A percentile compares a stretch with the other conserved stretches of the same genome.
Evolutionary conservation across 2,888 invertebrate genomes (phyloP).

Genomic region (Tribolium freemani): DNA sequence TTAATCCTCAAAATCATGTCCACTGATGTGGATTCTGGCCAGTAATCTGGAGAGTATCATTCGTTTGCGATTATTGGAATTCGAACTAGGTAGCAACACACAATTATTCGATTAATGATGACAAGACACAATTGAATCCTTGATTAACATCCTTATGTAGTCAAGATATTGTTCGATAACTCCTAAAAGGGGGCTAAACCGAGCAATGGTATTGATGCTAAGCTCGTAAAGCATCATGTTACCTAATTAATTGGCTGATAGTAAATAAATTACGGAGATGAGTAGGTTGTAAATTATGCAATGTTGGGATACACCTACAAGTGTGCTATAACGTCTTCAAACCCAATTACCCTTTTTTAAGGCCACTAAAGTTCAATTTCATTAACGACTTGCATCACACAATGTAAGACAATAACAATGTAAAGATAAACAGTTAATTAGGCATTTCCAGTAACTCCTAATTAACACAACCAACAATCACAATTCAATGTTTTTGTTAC

Average conservation of each 20-base stretch:
- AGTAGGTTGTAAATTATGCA: slow-evolving; percentile 34
- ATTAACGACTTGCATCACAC: no score
- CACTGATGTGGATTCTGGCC: slow-evolving; percentile 24
- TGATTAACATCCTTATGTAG: slow-evolving; percentile 39
- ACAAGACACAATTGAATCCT: slow-evolving; percentile 39
- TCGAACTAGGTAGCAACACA: slow-evolving; percentile 24
- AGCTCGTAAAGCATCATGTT: slow-evolving; percentile 20
- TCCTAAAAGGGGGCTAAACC: slow-evolving; percentile 16
- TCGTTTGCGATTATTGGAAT: slow-evolving; percentile 34
- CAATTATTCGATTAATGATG: slow-evolving; percentile 32
- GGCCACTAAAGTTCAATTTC: neutral
- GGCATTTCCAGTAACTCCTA: neutral
- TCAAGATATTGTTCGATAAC: slow-evolving; percentile 33
- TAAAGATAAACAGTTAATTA: neutral
- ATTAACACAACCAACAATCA: neutral
- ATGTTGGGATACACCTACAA: slow-evolving; percentile 30
- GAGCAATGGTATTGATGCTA: slow-evolving; percentile 7
- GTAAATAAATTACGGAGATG: slow-evolving; percentile 36
- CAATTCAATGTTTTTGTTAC: neutral
- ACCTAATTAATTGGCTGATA: slow-evolving; percentile 34
- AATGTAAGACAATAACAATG: neutral
- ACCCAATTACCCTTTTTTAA: slow-evolving; percentile 18
- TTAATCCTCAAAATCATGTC: slow-evolving; percentile 37
- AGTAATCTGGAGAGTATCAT: slow-evolving; percentile 37
- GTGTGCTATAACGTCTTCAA: slow-evolving; percentile 18